A percentile compares a stretch with the other conserved stretches of the same genome.
Evolutionary conservation across 2,888 invertebrate genomes (phyloP).

Genomic region (Thalpophila matura): DNA sequence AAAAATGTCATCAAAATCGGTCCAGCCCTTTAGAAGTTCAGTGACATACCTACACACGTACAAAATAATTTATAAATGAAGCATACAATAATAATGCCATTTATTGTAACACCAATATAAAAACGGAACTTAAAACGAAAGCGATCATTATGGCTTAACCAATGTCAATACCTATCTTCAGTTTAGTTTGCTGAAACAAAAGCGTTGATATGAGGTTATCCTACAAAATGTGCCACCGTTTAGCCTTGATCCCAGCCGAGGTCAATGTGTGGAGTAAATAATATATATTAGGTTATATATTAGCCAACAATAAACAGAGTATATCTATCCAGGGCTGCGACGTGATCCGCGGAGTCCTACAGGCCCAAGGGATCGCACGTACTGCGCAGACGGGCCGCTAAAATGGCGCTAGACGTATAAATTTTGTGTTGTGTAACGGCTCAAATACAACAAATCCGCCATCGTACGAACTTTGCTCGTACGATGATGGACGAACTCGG

Average conservation of each 20-base stretch:
- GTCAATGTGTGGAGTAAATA: slow-evolving; percentile 44
- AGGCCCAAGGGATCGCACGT: slow-evolving; percentile 64
- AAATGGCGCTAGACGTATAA: slow-evolving; percentile 35
- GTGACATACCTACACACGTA: too few relatives aligned
- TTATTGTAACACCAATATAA: too few relatives aligned
- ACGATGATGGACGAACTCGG: too few relatives aligned
- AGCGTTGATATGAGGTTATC: background rate
- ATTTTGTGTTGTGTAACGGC: too few relatives aligned
- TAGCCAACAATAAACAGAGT: slow-evolving; percentile 63
- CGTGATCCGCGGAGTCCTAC: slow-evolving; percentile 64
- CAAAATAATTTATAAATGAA: too few relatives aligned
- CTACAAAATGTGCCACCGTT: background rate
- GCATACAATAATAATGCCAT: too few relatives aligned
- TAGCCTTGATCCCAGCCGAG: slow-evolving; percentile 36
- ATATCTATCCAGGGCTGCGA: slow-evolving; percentile 61
- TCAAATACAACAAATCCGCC: too few relatives aligned
- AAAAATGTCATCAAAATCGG: too few relatives aligned
- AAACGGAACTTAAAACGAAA: too few relatives aligned
- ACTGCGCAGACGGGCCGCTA: slow-evolving; percentile 48
- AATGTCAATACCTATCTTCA: background rate
- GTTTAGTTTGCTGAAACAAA: background rate
- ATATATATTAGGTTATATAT: slow-evolving; percentile 42
- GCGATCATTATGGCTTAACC: too few relatives aligned
- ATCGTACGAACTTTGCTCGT: too few relatives aligned
- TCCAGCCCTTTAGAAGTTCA: too few relatives aligned